These are phyloP conservation scores for Biston stratarius DNA, from an alignment of 2,888 invertebrate genomes.

Conservation along the genomic window DNA sequence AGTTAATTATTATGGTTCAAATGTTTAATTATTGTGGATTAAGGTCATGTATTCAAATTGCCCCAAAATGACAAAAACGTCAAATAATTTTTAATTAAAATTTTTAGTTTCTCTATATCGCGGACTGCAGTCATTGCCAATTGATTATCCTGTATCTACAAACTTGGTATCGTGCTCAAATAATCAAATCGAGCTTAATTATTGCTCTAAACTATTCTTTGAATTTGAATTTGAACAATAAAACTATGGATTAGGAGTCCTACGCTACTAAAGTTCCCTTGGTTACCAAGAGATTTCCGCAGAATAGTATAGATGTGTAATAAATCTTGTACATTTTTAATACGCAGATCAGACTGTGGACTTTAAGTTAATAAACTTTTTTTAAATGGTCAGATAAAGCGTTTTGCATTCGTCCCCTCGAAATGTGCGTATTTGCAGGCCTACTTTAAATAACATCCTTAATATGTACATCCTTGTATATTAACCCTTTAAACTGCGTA, in stretches of 20 bases:
- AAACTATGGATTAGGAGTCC: conserved; percentile 9
- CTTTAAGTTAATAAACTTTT: neutral
- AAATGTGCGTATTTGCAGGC: conserved; percentile 24
- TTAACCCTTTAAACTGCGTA: conserved; percentile 27
- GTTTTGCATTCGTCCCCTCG: conserved; percentile 26
- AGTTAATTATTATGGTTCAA: no score
- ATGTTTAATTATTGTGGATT: no score
- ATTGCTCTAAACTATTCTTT: neutral
- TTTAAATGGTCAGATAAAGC: neutral
- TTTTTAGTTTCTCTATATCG: no score
- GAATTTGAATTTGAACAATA: no score
- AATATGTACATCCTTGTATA: no score
- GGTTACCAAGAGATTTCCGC: neutral
- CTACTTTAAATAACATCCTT: conserved; percentile 36
- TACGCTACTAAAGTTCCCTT: conserved; percentile 23
- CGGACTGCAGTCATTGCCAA: no score
- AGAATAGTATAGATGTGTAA: neutral
- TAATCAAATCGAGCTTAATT: neutral
- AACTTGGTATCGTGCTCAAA: neutral
- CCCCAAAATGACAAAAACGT: no score
- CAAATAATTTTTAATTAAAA: no score
- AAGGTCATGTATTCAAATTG: no score
- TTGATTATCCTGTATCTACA: neutral
- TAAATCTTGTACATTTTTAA: neutral
- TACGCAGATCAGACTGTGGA: neutral